Conservation (phyloP, 2,113 vertebrate genomes). For the Grammomys surdaster region DNA sequence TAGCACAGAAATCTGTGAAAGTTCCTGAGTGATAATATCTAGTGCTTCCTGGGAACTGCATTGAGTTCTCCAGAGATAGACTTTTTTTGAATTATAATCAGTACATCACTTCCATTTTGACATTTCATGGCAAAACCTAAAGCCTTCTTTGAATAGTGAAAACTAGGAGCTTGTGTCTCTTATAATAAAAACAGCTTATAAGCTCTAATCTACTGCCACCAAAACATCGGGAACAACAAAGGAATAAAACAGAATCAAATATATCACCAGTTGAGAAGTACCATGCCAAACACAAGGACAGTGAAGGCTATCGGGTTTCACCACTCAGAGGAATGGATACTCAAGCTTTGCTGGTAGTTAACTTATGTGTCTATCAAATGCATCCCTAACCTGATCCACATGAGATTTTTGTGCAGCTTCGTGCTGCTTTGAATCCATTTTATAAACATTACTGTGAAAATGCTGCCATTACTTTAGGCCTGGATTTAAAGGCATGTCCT, state of each 20-base stretch:
- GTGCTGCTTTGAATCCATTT: background rate
- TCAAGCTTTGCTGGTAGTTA: background rate
- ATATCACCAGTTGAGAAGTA: background rate
- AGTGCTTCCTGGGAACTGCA: background rate
- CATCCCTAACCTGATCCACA: background rate
- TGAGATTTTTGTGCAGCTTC: background rate
- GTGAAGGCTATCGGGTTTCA: background rate
- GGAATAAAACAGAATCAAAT: background rate
- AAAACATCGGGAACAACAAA: background rate
- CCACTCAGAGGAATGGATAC: background rate
- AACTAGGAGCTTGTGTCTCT: slow-evolving; percentile 42
- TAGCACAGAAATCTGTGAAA: background rate
- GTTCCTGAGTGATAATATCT: background rate
- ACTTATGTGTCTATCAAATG: background rate
- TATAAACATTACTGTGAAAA: background rate
- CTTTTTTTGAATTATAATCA: slow-evolving; percentile 63
- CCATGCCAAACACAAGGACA: background rate
- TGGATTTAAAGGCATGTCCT: background rate
- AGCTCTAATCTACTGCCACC: background rate
- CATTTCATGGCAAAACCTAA: slow-evolving; percentile 16
- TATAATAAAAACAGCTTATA: background rate
- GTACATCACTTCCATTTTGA: slow-evolving; percentile 54
- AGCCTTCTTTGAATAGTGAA: slow-evolving; percentile 26
- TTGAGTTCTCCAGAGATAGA: background rate
- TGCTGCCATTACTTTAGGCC: background rate